These are phyloP conservation scores for Diaphora mendica DNA, from an alignment of 2,888 invertebrate genomes.

Conservation along the genomic window DNA sequence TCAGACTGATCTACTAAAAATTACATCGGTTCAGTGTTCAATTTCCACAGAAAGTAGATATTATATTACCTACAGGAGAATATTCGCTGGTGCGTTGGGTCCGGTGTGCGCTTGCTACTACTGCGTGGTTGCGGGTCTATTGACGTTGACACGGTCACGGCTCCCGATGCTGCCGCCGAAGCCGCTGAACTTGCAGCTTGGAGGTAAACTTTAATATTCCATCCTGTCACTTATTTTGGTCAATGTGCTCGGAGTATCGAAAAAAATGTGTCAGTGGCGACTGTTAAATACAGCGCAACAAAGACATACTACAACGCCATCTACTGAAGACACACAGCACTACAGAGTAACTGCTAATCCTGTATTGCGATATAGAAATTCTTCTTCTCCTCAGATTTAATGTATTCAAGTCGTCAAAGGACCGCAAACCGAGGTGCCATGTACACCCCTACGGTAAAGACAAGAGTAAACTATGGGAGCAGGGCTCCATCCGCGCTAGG, in stretches of 20 bases:
- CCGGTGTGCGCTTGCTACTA: slow-evolving; percentile 64
- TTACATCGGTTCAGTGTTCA: no score
- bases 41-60: neutral
- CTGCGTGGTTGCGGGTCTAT: slow-evolving; percentile 58
- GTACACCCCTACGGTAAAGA: slow-evolving; percentile 47
- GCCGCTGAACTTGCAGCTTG: slow-evolving; percentile 87
- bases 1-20: no score
- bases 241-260: no score
- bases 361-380: no score
- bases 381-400: slow-evolving; percentile 65
- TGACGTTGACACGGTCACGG: slow-evolving; percentile 86
- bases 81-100: slow-evolving; percentile 72
- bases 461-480: slow-evolving; percentile 75
- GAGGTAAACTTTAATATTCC: slow-evolving; percentile 66
- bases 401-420: slow-evolving; percentile 71
- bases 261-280: no score
- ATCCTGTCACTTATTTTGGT: neutral
- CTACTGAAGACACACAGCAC: no score
- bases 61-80: slow-evolving; percentile 64
- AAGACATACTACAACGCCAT: no score
- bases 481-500: slow-evolving; percentile 88
- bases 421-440: slow-evolving; percentile 32
- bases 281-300: no score
- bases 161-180: slow-evolving; percentile 89
- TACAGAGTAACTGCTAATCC: no score